phyloP scores from a whole-genome alignment of 1,140 invertebrate genomes.

The Wiebesia pumilae region DNA sequence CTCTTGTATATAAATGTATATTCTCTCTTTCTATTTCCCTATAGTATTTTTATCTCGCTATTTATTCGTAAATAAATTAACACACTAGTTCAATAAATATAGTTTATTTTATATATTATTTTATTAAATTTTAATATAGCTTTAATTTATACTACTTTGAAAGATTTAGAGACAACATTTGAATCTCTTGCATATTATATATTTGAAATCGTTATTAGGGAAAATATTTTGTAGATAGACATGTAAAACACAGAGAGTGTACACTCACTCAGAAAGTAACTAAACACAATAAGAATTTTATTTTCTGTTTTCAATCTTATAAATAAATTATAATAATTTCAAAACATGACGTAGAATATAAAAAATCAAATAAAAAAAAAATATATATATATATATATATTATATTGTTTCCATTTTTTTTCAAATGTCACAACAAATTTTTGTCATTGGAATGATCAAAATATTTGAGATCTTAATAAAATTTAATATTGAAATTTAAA shows the following conservation, averaged over 20 bases:
- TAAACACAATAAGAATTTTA: no score
- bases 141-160: not conserved
- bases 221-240: not conserved
- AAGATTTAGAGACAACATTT: slow-evolving; percentile 1
- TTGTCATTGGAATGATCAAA: no score
- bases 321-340: not conserved
- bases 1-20: not conserved
- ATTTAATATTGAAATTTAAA: no score
- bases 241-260: not conserved
- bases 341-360: not conserved
- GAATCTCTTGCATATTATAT: not conserved
- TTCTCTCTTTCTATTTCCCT: not conserved
- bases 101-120: no score
- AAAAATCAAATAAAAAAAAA: not conserved
- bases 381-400: not conserved
- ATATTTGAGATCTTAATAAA: no score
- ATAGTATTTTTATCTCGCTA: not conserved
- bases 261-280: no score
- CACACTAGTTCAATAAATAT: not conserved
- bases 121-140: no score
- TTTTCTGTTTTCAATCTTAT: no score
- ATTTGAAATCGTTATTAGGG: not conserved
- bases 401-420: no score
- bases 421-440: no score
- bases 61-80: not conserved